phyloP scores from a whole-genome alignment of 2,113 vertebrate species.

The Serilophus lunatus region DNA sequence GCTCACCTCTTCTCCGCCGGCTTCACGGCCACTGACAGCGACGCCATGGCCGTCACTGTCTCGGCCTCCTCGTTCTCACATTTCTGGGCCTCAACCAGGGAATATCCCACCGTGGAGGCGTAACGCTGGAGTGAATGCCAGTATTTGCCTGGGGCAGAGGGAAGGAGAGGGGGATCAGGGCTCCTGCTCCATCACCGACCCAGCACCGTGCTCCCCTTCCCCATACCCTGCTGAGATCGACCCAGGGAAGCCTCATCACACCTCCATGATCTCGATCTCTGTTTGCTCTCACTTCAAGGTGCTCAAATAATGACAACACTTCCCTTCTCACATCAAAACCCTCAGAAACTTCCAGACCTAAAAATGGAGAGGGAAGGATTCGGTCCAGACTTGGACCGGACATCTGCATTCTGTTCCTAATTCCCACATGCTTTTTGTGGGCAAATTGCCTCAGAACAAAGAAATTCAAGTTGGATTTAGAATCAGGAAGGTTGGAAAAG shows the following conservation, averaged over 20 bases:
- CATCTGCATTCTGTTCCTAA: neutral
- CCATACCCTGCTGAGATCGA: fast-evolving
- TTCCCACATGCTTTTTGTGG: neutral
- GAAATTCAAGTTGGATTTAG: neutral
- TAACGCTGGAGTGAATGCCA: conserved; percentile 89
- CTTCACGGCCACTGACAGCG: conserved; percentile 90
- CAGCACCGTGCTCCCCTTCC: fast-evolving
- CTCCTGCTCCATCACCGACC: fast-evolving
- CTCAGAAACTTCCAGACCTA: neutral
- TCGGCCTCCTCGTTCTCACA: conserved; percentile 91
- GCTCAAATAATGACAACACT: neutral
- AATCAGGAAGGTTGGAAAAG: neutral
- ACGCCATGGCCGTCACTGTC: conserved; percentile 96
- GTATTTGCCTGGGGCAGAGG: conserved; percentile 84
- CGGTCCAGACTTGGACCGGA: neutral
- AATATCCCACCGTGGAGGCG: conserved; percentile 81
- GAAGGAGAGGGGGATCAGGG: neutral
- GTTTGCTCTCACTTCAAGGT: neutral
- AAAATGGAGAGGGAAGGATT: neutral
- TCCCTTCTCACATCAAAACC: neutral
- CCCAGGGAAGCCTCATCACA: neutral
- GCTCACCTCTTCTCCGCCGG: conserved; percentile 82
- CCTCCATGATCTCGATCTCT: fast-evolving
- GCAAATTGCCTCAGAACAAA: neutral
- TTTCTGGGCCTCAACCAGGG: conserved; percentile 87